Conservation (phyloP, 2,797 vertebrate species). For the Sebastes wilsoni region DNA sequence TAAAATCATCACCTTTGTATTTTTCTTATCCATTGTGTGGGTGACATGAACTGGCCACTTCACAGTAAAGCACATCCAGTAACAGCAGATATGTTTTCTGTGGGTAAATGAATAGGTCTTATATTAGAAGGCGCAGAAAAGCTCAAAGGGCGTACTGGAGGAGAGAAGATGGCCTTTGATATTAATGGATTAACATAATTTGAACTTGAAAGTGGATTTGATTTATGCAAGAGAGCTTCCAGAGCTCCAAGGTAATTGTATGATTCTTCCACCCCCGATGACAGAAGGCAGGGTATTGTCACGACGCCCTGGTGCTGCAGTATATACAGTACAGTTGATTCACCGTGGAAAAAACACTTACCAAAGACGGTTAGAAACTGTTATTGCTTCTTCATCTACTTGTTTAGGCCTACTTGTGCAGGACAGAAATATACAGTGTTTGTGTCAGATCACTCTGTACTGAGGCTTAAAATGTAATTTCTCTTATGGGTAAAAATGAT, state of each 20-base stretch:
- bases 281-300: conserved; percentile 33
- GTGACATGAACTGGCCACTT: conserved; percentile 31
- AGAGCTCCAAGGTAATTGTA: conserved; percentile 36
- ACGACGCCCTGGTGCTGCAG: conserved; percentile 14
- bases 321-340: not conserved
- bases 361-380: not conserved
- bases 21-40: conserved; percentile 39
- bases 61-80: not conserved
- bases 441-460: not conserved
- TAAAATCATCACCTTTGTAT: conserved; percentile 22
- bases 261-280: conserved; percentile 28
- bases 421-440: not conserved
- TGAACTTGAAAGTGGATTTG: conserved; percentile 47
- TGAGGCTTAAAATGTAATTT: not conserved
- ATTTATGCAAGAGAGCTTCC: conserved; percentile 52
- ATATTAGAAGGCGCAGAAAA: conserved; percentile 8
- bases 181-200: conserved; percentile 61
- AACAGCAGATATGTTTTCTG: conserved; percentile 4
- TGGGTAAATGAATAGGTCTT: conserved; percentile 12
- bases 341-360: not conserved
- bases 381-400: not conserved
- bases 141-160: conserved; percentile 14
- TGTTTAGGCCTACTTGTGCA: not conserved
- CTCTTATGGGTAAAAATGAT: not conserved
- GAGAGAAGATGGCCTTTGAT: conserved; percentile 48